Base-by-base conservation (phyloP, 2,888 invertebrate genomes). In the Acronicta aceris region DNA sequence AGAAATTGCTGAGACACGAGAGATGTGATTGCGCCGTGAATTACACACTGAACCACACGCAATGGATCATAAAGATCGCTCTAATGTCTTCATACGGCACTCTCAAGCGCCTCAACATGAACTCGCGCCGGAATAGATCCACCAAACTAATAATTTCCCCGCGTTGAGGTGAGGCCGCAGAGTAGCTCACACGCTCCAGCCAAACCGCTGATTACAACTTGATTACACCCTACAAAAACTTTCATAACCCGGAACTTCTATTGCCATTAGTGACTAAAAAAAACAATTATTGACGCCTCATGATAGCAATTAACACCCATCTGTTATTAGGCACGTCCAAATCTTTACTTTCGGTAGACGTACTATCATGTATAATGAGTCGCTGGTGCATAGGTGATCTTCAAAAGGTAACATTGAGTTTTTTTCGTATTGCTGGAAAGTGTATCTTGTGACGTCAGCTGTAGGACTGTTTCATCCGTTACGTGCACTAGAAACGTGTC, bases 251-350 rank as follows among this genome's bases (percentile, higher is more conserved):
- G 93, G 92, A 93, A 93, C 92, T 91, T 89, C 86, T 83, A 88
- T 89, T 88, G 90, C 89, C 88, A 89, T 90, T 90, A 89, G 88
- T 88, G 85, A 84, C 87, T 85, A 89, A 93, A 93, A 27, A 91
- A 92, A 93, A 92, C 89, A 89, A 91, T 92, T 92, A 92, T 92
- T 91, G 90, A 91, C 91, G 90, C 92, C 90, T 90, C 89, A 89
- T 91, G 90, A 89, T 90, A 90, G 91, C 93, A 94, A 94, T 94
- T 94, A 93, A 89, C 94, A 92, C 93, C 93, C 93, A 91, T 91
- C 90, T 89, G 90, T 89, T 91, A 90, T 91, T 91, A n/a, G n/a
- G n/a, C n/a, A 90, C 88, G 80, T 83, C 85, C 85, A 89, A 90
- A 91, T 89, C 90, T 89, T 89, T 89, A 85, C 89, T 89, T 91